Evolutionary conservation across 2,888 invertebrate genomes (phyloP).

Genomic region (Ochropleura plecta): DNA sequence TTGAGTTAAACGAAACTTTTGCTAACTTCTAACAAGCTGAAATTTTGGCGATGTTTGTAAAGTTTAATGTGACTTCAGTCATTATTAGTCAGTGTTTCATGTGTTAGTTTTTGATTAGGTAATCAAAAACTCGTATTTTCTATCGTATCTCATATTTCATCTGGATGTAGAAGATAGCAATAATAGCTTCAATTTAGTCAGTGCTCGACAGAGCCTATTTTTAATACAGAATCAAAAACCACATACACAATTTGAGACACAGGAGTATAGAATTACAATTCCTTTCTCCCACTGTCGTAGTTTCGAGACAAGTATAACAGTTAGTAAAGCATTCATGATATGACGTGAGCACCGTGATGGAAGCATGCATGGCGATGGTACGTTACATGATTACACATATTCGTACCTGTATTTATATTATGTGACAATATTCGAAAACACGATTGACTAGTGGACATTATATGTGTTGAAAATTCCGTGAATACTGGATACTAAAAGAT

Average conservation of each 20-base stretch:
- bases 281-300: conserved; percentile 4
- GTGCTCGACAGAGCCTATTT: conserved; percentile 12
- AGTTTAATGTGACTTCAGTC: neutral
- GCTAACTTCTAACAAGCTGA: neutral
- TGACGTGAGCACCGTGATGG: conserved; percentile 56
- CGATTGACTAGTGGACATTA: conserved; percentile 20
- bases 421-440: conserved; percentile 37
- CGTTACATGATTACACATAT: conserved; percentile 43
- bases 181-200: neutral
- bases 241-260: conserved; percentile 21
- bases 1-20: conserved; percentile 8
- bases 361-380: conserved; percentile 64
- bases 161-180: neutral
- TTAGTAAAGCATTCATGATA: conserved; percentile 65
- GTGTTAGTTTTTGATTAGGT: too few relatives aligned
- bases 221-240: conserved; percentile 32
- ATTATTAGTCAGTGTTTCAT: too few relatives aligned
- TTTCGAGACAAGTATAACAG: conserved; percentile 43
- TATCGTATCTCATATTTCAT: neutral
- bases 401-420: conserved; percentile 33
- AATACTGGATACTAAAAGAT: too few relatives aligned
- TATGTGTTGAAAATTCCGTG: too few relatives aligned
- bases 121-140: neutral
- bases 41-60: neutral
- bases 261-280: conserved; percentile 16